phyloP scores from a whole-genome alignment of 2,113 vertebrate species.

The Eulacestoma nigropectus region DNA sequence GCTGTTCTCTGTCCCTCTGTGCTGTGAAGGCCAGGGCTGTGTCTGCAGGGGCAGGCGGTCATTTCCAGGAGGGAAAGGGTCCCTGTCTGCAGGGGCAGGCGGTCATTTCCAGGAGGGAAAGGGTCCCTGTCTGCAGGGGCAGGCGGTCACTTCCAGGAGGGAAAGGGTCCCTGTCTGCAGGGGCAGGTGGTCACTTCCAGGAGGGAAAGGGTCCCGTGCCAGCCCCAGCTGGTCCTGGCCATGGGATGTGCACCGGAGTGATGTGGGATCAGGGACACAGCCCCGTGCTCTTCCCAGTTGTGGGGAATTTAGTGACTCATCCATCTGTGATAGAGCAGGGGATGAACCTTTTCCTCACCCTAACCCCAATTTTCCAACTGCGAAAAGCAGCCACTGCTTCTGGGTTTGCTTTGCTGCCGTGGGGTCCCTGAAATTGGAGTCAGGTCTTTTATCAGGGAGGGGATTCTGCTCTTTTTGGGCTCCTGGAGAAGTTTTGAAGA shows the following conservation, averaged over 20 bases:
- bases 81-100: background rate
- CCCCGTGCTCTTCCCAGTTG: rapidly evolving
- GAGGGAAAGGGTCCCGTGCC: background rate
- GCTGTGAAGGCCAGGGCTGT: background rate
- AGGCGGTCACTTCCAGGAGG: background rate
- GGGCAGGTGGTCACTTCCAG: background rate
- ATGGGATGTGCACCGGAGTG: background rate
- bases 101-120: background rate
- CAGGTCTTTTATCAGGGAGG: background rate
- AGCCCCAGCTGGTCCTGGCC: background rate
- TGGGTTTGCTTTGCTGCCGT: background rate
- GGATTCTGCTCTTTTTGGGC: background rate
- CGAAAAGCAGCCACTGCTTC: rapidly evolving
- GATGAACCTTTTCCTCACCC: background rate
- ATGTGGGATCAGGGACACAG: background rate
- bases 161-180: background rate
- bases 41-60: background rate
- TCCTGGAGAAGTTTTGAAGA: background rate
- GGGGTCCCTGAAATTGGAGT: too few relatives aligned
- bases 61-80: background rate
- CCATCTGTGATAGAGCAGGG: background rate
- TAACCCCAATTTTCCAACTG: rapidly evolving
- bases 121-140: too few relatives aligned
- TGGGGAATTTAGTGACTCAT: background rate
- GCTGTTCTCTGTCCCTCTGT: background rate